Evolutionary conservation across 2,888 invertebrate species (phyloP).

Genomic region (Thelaira solivaga): DNA sequence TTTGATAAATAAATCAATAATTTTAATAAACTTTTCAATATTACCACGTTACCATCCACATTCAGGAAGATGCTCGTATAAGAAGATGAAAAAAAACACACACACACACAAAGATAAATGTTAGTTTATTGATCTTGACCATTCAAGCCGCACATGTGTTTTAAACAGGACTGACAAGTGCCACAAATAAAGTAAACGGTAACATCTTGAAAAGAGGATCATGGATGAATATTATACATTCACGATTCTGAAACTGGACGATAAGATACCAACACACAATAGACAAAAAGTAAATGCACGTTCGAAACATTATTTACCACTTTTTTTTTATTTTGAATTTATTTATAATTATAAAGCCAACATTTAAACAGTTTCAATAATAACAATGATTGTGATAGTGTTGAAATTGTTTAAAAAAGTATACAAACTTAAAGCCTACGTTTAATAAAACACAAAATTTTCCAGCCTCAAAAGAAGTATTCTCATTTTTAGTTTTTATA

Average conservation of each 20-base stretch:
- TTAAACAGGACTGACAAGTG: conserved; percentile 62
- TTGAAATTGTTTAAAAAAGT: background rate
- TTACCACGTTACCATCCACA: background rate
- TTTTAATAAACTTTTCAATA: conserved; percentile 1
- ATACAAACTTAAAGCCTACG: background rate
- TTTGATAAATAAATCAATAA: no score
- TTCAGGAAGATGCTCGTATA: background rate
- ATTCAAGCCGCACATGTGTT: conserved; percentile 44
- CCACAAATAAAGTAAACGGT: conserved; percentile 58
- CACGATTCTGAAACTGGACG: conserved; percentile 8
- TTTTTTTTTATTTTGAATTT: background rate
- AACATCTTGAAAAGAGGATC: conserved; percentile 56
- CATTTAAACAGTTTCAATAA: background rate
- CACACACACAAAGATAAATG: conserved; percentile 21
- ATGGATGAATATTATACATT: conserved; percentile 27
- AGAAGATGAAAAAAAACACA: background rate
- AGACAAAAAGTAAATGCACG: background rate
- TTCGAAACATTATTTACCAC: background rate
- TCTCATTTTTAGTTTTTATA: no score
- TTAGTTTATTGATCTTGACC: conserved; percentile 57
- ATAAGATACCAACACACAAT: conserved; percentile 26
- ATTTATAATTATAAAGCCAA: conserved; percentile 12
- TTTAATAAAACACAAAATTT: no score
- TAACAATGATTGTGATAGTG: background rate
- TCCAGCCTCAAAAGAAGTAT: no score